phyloP scores from a whole-genome alignment of 1,140 invertebrate genomes.

The roundworm (Caenorhabditis elegans) region WBcel235 BX284605.5:11282001-11282500 shows the following conservation, averaged over 20 bases:
- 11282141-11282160: too few relatives aligned
- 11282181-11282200: neutral
- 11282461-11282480: neutral
- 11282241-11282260: too few relatives aligned
- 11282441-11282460: neutral
- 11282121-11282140: too few relatives aligned
- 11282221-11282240: neutral
- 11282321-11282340: too few relatives aligned
- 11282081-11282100: too few relatives aligned
- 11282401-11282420: neutral
- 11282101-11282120: too few relatives aligned
- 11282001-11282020: slow-evolving; percentile 3
- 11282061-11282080: too few relatives aligned
- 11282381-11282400: neutral
- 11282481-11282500: neutral
- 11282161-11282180: too few relatives aligned
- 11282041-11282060: neutral
- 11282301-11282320: too few relatives aligned
- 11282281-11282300: too few relatives aligned
- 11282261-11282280: too few relatives aligned
- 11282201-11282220: neutral
- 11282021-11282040: neutral
- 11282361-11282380: neutral
- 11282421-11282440: neutral
- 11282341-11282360: too few relatives aligned